Evolutionary conservation across 2,113 vertebrate species (phyloP).

Genomic region (Dipodomys merriami): DNA sequence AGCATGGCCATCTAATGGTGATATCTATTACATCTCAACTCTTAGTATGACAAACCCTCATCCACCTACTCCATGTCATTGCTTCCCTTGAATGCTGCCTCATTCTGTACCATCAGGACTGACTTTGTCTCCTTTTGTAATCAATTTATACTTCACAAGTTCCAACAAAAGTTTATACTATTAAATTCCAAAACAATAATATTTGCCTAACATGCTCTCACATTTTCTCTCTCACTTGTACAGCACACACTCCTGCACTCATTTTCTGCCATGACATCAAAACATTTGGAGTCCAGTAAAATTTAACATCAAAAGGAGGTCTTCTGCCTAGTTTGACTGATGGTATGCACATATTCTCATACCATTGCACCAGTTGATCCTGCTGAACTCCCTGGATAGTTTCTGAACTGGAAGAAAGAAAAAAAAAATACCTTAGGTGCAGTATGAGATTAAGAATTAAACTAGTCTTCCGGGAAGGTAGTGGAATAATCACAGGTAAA

Average conservation of each 20-base stretch:
- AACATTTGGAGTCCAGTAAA: neutral
- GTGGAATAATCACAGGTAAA: too few relatives aligned
- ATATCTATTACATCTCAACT: neutral
- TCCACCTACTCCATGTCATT: neutral
- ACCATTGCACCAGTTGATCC: too few relatives aligned
- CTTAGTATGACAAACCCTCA: neutral
- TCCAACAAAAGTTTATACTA: constrained; percentile 12
- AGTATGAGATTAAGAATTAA: constrained; percentile 19
- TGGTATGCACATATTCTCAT: neutral
- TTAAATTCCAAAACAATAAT: constrained; percentile 44
- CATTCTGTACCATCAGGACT: neutral
- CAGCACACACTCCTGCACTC: neutral
- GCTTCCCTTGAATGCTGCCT: neutral
- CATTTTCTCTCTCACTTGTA: neutral
- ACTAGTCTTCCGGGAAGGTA: neutral
- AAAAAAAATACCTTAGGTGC: neutral
- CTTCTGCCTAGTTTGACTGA: neutral
- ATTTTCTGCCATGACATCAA: neutral
- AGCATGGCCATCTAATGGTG: neutral
- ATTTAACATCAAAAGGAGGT: neutral
- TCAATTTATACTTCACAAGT: neutral
- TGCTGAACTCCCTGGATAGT: neutral
- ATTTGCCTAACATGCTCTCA: neutral
- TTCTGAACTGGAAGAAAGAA: neutral
- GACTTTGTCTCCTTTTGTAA: neutral